phyloP scores from a whole-genome alignment of 2,888 invertebrate species.

The Xylota segnis region DNA sequence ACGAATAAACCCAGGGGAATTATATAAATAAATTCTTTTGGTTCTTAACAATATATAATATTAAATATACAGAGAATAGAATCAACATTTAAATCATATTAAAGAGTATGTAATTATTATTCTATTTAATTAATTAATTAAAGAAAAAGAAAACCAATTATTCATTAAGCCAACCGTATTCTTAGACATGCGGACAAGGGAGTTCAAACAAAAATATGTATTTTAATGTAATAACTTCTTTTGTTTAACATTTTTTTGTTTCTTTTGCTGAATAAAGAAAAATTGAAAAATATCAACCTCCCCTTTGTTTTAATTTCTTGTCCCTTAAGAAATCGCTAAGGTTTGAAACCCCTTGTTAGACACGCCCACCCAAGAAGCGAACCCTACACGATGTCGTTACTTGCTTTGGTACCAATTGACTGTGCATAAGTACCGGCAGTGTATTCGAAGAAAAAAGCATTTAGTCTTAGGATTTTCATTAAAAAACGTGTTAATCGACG shows the following conservation, averaged over 20 bases:
- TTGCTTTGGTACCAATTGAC: too few relatives aligned
- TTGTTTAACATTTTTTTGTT: slow-evolving; percentile 26
- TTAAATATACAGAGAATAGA: slow-evolving; percentile 38
- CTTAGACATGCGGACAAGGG: slow-evolving; percentile 6
- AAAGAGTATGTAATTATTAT: slow-evolving; percentile 61
- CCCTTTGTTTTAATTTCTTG: neutral
- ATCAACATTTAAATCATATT: slow-evolving; percentile 3
- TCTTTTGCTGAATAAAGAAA: slow-evolving; percentile 68
- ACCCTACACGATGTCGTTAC: too few relatives aligned
- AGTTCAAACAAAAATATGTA: slow-evolving; percentile 33
- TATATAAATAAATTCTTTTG: neutral
- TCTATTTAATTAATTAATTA: slow-evolving; percentile 47
- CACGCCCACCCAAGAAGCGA: too few relatives aligned
- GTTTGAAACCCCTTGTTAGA: too few relatives aligned
- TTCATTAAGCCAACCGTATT: slow-evolving; percentile 36
- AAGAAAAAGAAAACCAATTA: slow-evolving; percentile 17
- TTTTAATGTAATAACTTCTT: slow-evolving; percentile 40
- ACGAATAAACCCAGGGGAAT: slow-evolving; percentile 5
- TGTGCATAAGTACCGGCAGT: too few relatives aligned
- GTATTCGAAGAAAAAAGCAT: too few relatives aligned
- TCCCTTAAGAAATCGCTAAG: too few relatives aligned
- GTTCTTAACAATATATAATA: slow-evolving; percentile 10
- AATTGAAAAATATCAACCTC: slow-evolving; percentile 12
- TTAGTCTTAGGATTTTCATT: too few relatives aligned
- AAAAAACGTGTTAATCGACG: too few relatives aligned